A percentile compares a stretch with the other conserved stretches of the same genome.
These are phyloP conservation scores for Champsocephalus esox DNA, from an alignment of 2,797 vertebrate species.

Conservation along the genomic window DNA sequence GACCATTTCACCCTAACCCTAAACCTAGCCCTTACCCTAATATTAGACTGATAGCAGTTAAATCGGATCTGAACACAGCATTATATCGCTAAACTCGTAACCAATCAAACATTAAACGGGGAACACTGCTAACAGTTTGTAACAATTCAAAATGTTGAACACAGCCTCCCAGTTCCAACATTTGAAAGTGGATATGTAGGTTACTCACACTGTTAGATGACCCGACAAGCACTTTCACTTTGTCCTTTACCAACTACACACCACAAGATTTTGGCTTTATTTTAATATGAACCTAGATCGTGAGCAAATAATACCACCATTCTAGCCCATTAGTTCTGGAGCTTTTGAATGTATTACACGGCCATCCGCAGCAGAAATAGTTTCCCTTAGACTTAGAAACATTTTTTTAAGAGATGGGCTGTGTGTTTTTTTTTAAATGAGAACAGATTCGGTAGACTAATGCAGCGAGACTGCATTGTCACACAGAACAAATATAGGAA, in stretches of 20 bases:
- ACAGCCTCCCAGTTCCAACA: not conserved
- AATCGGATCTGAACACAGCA: not conserved
- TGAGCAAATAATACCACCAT: not conserved
- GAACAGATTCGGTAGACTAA: not conserved
- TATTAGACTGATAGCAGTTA: too few relatives aligned
- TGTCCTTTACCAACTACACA: not conserved
- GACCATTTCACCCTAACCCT: too few relatives aligned
- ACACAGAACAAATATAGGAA: constrained; percentile 35
- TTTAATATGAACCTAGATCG: not conserved
- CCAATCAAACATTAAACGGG: not conserved
- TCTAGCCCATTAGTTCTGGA: not conserved
- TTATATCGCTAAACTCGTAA: not conserved
- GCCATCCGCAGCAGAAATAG: not conserved
- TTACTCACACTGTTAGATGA: not conserved
- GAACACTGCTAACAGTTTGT: not conserved
- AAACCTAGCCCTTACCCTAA: too few relatives aligned
- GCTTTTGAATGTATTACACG: not conserved
- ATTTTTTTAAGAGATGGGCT: not conserved
- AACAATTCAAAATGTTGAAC: not conserved
- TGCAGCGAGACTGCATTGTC: constrained; percentile 23
- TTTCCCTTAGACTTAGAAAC: not conserved
- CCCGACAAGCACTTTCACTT: constrained; percentile 3
- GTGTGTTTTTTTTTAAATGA: not conserved
- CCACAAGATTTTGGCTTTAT: not conserved
- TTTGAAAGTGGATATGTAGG: not conserved